Percentiles rank a stretch among this genome's conserved stretches.
Conservation (phyloP, 2,888 invertebrate species). For the Cantharis rustica region DNA sequence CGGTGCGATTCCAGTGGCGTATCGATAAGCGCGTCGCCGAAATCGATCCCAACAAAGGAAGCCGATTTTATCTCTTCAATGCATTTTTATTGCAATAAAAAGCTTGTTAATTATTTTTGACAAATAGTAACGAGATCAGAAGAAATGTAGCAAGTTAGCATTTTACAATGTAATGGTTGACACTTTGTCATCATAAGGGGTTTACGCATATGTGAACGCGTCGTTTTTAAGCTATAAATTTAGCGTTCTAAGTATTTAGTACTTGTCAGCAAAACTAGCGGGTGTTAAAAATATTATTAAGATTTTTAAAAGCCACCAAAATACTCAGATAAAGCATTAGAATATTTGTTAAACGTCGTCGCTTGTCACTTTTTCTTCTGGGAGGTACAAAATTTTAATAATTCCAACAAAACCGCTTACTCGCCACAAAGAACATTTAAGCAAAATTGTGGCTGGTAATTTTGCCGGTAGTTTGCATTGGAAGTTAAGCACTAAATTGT, state of each 20-base stretch:
- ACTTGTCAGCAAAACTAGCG: slow-evolving; percentile 22
- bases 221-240: slow-evolving; percentile 33
- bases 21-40: background rate
- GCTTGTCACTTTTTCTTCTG: background rate
- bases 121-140: background rate
- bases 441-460: no score
- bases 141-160: slow-evolving; percentile 3
- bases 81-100: background rate
- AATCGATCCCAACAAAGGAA: background rate
- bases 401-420: background rate
- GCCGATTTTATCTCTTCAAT: background rate
- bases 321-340: background rate
- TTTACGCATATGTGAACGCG: slow-evolving; percentile 41
- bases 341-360: background rate
- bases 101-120: background rate
- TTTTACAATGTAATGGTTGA: slow-evolving; percentile 33
- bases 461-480: no score
- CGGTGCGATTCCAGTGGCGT: background rate
- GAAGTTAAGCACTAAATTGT: no score
- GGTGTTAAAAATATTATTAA: slow-evolving; percentile 16
- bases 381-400: background rate
- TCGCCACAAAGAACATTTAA: no score
- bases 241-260: slow-evolving; percentile 31
- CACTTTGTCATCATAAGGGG: slow-evolving; percentile 38
- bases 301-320: background rate